Base-by-base conservation (phyloP, 2,113 vertebrate species). In the Meriones unguiculatus region DNA sequence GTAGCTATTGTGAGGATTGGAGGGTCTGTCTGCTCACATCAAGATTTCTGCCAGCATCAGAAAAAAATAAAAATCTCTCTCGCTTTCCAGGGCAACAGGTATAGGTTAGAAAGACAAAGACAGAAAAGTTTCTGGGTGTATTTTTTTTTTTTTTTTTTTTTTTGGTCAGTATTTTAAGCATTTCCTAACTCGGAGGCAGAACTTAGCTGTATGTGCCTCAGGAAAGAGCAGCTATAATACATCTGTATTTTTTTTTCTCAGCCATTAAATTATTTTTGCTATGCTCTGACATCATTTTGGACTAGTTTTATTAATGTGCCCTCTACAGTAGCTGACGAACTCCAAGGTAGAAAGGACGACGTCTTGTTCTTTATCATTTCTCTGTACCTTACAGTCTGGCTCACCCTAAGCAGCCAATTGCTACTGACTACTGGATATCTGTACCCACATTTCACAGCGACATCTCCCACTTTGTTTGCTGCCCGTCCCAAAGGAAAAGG, bases 151-250 rank as follows among this genome's bases (percentile, higher is more conserved):
- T 90, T 46, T 78, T 57, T 18, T 41, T 24, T 22, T 80, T 65
- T 95, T 96, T 90, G 46, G 24, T 65, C 32, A 86, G 70, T 82
- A 77, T 46, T 90, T 88, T 87, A 84, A 92, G 78, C 41, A 32
- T 92, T 93, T 95, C 94, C 70, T 90, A 92, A 94, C 73, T 85
- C 91, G 90, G 2, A 93, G 35, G 93, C 41, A 78, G 54, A 93
- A 77, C 10, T 85, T 95, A 90, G 0, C 50, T 86, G 2, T 89
- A 3, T 87, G 32, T n/a, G 54, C 85, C 86, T 93, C 54, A 75
- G 32, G 62, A 93, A n/a, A 64, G 35, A 89, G 46, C 30, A 41
- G 22, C 57, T 52, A 11, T 84, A 50, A 35, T 87, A 3, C 10
- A n/a, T 35, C 7, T 87, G 12, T 87, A 54, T 35, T 25, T 69